phyloP scores from a whole-genome alignment of 2,113 vertebrate species.

The Polypterus bichir region DNA sequence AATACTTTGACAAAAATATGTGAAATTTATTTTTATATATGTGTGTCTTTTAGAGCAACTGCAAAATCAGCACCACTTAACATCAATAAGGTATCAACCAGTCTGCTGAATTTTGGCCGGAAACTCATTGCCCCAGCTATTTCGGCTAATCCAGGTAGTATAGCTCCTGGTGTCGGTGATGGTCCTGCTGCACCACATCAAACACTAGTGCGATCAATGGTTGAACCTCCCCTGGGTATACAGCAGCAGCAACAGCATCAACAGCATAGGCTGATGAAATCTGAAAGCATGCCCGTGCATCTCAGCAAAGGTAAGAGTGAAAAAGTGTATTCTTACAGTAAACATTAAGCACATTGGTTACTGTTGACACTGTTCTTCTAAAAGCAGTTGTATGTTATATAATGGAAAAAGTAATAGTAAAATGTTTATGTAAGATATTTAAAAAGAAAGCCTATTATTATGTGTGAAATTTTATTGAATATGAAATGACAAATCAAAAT shows the following conservation, averaged over 20 bases:
- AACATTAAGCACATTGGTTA: no score
- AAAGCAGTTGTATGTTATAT: no score
- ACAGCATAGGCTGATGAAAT: constrained; percentile 83
- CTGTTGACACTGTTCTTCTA: no score
- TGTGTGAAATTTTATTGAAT: no score
- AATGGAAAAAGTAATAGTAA: no score
- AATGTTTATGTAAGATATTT: no score
- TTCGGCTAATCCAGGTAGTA: constrained; percentile 33
- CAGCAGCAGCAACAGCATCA: constrained; percentile 36
- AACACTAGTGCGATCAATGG: constrained; percentile 15
- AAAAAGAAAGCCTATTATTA: no score
- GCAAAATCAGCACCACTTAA: constrained; percentile 71
- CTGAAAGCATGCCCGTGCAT: constrained; percentile 92
- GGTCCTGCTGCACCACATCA: constrained; percentile 29
- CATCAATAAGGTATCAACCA: constrained; percentile 96
- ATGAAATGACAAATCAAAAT: no score
- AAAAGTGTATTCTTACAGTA: no score
- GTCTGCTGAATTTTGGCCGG: constrained; percentile 82
- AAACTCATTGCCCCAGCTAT: constrained; percentile 84
- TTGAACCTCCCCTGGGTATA: constrained; percentile 34
- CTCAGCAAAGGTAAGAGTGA: constrained; percentile 76
- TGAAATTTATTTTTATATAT: no score
- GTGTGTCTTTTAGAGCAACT: constrained; percentile 37
- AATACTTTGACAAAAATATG: no score
- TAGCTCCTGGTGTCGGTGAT: constrained; percentile 47